Evolutionary conservation across 2,888 invertebrate genomes (phyloP).

Genomic region (Gymnosoma rotundatum): DNA sequence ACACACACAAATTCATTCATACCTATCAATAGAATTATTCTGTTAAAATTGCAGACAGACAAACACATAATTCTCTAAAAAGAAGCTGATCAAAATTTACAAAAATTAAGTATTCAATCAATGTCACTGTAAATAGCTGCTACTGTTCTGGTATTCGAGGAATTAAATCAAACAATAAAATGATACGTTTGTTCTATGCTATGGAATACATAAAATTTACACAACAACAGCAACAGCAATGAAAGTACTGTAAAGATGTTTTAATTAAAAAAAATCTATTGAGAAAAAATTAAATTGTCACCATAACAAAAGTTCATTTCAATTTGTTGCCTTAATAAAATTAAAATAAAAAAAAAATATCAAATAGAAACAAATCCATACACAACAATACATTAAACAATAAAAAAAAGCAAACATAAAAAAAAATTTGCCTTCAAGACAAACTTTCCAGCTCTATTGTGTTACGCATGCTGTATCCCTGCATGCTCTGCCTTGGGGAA

Average conservation of each 20-base stretch:
- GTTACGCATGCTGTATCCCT: neutral
- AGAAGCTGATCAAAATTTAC: neutral
- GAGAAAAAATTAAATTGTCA: slow-evolving; percentile 57
- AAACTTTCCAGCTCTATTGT: slow-evolving; percentile 13
- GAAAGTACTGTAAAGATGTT: slow-evolving; percentile 63
- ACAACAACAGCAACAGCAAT: slow-evolving; percentile 37
- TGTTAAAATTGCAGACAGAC: slow-evolving; percentile 28
- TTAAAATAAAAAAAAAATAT: slow-evolving; percentile 49
- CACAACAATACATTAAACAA: slow-evolving; percentile 11
- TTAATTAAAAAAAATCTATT: slow-evolving; percentile 55
- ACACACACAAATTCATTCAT: neutral
- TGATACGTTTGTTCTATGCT: slow-evolving; percentile 42
- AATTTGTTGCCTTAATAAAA: slow-evolving; percentile 71
- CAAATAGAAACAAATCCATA: slow-evolving; percentile 5
- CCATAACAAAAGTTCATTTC: slow-evolving; percentile 71
- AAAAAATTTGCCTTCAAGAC: slow-evolving; percentile 38
- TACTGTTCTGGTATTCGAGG: slow-evolving; percentile 52
- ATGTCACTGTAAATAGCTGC: slow-evolving; percentile 65
- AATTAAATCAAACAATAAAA: slow-evolving; percentile 53
- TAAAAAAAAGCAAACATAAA: slow-evolving; percentile 29
- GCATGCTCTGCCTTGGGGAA: slow-evolving; percentile 8
- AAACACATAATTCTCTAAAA: slow-evolving; percentile 14
- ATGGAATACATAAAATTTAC: slow-evolving; percentile 27
- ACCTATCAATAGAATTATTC: slow-evolving; percentile 19
- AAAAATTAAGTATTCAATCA: slow-evolving; percentile 69